Evolutionary conservation across 2,113 vertebrate species (phyloP).

Genomic region (Neodon shergylaensis): DNA sequence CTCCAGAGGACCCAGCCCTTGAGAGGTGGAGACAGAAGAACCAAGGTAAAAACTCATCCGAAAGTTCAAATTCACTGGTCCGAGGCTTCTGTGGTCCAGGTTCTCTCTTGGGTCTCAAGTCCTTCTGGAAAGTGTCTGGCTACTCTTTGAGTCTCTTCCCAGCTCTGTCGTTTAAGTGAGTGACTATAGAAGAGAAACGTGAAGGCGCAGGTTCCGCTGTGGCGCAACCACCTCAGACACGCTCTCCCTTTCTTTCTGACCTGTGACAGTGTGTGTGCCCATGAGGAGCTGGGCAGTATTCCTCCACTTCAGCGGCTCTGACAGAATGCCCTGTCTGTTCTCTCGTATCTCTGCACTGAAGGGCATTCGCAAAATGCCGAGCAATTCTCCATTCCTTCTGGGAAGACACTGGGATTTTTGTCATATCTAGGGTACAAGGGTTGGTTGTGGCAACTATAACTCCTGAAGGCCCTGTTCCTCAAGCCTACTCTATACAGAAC

Average conservation of each 20-base stretch:
- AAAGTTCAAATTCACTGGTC: background rate
- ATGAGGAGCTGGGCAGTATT: background rate
- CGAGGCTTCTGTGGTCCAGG: background rate
- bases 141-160: background rate
- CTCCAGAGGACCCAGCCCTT: background rate
- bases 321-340: background rate
- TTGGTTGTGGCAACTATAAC: background rate
- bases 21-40: too few relatives aligned
- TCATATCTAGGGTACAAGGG: background rate
- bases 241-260: background rate
- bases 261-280: rapidly evolving
- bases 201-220: rapidly evolving
- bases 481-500: background rate
- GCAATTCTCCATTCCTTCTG: background rate
- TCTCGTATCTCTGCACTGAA: background rate
- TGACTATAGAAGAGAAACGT: background rate
- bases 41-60: background rate
- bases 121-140: background rate
- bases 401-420: background rate
- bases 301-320: background rate
- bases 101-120: background rate
- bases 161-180: background rate
- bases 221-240: too few relatives aligned
- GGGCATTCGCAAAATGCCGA: background rate
- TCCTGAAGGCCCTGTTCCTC: background rate